Evolutionary conservation across 1,140 invertebrate genomes (phyloP), one percentile per base, ranked within the genome.

Genomic region (fruit fly (Drosophila melanogaster)): DNA sequence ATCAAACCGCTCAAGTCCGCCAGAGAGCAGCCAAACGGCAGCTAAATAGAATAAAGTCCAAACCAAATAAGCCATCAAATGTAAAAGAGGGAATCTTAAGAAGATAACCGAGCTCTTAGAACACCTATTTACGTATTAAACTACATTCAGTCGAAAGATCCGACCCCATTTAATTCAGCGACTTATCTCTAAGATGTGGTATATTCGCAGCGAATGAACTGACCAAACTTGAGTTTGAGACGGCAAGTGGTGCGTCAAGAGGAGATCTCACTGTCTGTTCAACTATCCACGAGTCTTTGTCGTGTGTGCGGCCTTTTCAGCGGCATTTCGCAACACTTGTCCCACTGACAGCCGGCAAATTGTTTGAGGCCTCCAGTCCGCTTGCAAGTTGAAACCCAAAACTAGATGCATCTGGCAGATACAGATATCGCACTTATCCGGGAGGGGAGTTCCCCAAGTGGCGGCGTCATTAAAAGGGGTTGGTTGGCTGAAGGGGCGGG

Each of bases 21-120:
- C 40, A 55, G 19, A 1, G 8, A 30, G 30, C 7, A 37, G 51
- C 14, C 43, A 19, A 55, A 24, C 40, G 58, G 62, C 59, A 79
- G 56, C 71, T 54, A 84, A 89, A 70, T 70, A 62, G 79, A 89
- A 72, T 59, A 79, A 77, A 83, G 75, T 59, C 66, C 58, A 76
- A 79, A 81, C 43, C 69, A 67, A 83, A 86, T 65, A 69, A 80
- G 72, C 64, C 62, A 14, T 17, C 15, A 17, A 71, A 50, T 24
- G 59, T 14, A 56, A 10, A 15, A 53, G 10, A 40, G 30, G 1
- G 41, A n/a, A n/a, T 26, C 17, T 30, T 10, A 7, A 8, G 26
- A 30, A 30, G 30, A 8, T 30, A 0, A 30, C 30, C 8, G 30
- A 30, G 30, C 30, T 8, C 30, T 30, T 30, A 0, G 8, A 8